phyloP scores from a whole-genome alignment of 2,888 invertebrate genomes.

The Nebria brevicollis region DNA sequence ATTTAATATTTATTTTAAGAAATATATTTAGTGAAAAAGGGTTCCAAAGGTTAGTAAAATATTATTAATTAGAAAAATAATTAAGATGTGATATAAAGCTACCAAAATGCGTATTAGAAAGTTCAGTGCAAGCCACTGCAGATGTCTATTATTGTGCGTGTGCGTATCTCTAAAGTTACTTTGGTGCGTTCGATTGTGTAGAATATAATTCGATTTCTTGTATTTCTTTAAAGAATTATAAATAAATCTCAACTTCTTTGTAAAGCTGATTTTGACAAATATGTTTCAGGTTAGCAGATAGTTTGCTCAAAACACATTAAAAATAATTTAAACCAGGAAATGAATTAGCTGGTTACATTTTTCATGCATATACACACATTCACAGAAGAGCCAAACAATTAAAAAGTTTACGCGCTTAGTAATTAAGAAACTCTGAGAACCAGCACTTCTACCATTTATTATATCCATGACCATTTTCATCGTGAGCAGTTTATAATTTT shows the following conservation, averaged over 20 bases:
- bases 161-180: too few species aligned
- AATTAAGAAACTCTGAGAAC: slow-evolving; percentile 34
- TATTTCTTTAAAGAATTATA: neutral
- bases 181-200: neutral
- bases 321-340: neutral
- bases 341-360: slow-evolving; percentile 2
- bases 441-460: slow-evolving; percentile 33
- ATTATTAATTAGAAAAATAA: too few species aligned
- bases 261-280: neutral
- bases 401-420: slow-evolving; percentile 28
- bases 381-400: slow-evolving; percentile 32
- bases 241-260: neutral
- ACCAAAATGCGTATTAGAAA: too few species aligned
- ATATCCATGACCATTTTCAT: slow-evolving; percentile 33
- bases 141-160: too few species aligned
- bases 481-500: slow-evolving; percentile 35
- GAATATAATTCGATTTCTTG: neutral
- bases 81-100: too few species aligned
- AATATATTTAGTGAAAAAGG: too few species aligned
- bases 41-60: too few species aligned
- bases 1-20: too few species aligned
- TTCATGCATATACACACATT: neutral
- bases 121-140: too few species aligned
- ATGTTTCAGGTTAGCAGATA: neutral
- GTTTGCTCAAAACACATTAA: neutral